Evolutionary conservation across 1,140 invertebrate genomes (phyloP).

Genomic region (Bombus superbus): DNA sequence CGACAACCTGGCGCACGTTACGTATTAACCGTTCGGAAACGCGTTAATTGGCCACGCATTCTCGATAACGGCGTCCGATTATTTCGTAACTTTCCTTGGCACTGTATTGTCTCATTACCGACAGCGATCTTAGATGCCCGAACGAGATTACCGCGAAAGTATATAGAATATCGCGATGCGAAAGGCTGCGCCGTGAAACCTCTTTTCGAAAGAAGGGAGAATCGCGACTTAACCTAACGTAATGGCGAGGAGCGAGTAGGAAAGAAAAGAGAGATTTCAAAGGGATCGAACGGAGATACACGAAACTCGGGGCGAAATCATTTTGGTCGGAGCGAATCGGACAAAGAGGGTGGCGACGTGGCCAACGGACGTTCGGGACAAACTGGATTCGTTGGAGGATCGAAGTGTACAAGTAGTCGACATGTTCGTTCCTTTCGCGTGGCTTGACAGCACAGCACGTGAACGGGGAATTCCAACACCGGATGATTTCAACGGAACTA

Average conservation of each 20-base stretch:
- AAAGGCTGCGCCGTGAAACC: neutral
- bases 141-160: constrained; percentile 10
- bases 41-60: constrained; percentile 16
- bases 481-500: neutral
- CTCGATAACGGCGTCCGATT: constrained; percentile 31
- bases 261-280: neutral
- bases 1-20: neutral
- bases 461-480: neutral
- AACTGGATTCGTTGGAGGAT: constrained; percentile 31
- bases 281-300: neutral
- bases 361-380: constrained; percentile 16
- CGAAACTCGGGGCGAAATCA: neutral
- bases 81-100: constrained; percentile 7
- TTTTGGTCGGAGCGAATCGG: neutral
- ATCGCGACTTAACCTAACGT: neutral
- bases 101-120: neutral
- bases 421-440: neutral
- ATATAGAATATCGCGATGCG: neutral
- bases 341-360: constrained; percentile 24
- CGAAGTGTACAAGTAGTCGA: constrained; percentile 38
- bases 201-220: neutral
- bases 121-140: constrained; percentile 18
- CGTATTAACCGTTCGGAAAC: neutral
- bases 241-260: neutral
- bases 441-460: constrained; percentile 10